A percentile compares a stretch with the other conserved stretches of the same genome.
phyloP scores from a whole-genome alignment of 2,888 invertebrate genomes.

The Galerucella pusilla region DNA sequence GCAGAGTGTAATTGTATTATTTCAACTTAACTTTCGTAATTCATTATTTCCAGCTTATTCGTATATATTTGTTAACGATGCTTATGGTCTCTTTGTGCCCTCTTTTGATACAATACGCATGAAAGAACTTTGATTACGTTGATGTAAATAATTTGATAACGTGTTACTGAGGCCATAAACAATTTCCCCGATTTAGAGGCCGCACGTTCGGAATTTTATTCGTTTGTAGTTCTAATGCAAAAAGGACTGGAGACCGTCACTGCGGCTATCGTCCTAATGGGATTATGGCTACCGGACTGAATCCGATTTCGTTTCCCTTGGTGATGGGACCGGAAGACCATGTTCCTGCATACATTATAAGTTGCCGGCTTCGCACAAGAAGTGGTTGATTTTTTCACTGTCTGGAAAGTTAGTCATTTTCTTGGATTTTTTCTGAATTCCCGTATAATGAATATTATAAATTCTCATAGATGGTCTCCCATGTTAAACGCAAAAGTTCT shows the following conservation, averaged over 20 bases:
- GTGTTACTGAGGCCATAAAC: background rate
- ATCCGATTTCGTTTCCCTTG: slow-evolving; percentile 23
- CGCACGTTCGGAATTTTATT: slow-evolving; percentile 10
- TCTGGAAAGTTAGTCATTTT: background rate
- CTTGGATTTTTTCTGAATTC: background rate
- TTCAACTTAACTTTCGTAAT: too few species aligned
- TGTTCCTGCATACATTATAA: slow-evolving; percentile 28
- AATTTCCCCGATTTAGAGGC: background rate
- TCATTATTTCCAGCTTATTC: too few species aligned
- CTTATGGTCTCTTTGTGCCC: background rate
- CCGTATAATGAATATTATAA: background rate
- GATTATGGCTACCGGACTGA: slow-evolving; percentile 27
- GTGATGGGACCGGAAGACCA: slow-evolving; percentile 19
- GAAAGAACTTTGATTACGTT: background rate
- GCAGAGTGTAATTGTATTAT: too few species aligned
- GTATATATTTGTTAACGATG: background rate
- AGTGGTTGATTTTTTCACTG: background rate
- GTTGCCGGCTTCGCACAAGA: slow-evolving; percentile 16
- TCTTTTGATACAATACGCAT: background rate
- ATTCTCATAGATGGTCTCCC: background rate
- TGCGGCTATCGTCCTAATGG: slow-evolving; percentile 23
- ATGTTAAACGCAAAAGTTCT: too few species aligned
- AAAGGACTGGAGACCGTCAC: slow-evolving; percentile 12
- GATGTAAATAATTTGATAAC: slow-evolving; percentile 6
- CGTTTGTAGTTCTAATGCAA: slow-evolving; percentile 16